A percentile compares a stretch with the other conserved stretches of the same genome.
phyloP scores from a whole-genome alignment of 1,140 invertebrate genomes.

The Gryllus bimaculatus region DNA sequence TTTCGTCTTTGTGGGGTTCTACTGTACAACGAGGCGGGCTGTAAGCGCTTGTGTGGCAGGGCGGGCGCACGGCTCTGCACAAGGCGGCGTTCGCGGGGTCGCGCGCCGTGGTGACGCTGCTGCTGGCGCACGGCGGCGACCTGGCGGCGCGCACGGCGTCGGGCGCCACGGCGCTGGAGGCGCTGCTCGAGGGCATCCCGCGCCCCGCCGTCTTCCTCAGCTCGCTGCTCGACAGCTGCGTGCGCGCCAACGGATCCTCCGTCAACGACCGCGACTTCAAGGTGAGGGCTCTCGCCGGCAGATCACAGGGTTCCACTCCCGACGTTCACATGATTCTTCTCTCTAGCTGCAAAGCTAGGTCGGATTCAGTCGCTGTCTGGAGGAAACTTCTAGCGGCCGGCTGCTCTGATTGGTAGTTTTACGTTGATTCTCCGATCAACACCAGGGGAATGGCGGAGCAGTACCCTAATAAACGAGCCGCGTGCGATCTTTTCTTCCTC shows the following conservation, averaged over 20 bases:
- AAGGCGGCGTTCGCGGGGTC: constrained; percentile 29
- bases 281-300: not conserved
- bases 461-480: too few relatives aligned
- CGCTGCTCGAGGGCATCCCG: constrained; percentile 25
- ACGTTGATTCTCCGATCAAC: too few relatives aligned
- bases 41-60: not conserved
- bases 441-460: too few relatives aligned
- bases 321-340: too few relatives aligned
- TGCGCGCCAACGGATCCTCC: constrained; percentile 16
- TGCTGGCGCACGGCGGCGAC: constrained; percentile 31
- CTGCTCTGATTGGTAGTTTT: too few relatives aligned
- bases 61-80: constrained; percentile 29
- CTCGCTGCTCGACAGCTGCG: constrained; percentile 23
- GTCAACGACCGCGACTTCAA: constrained; percentile 22
- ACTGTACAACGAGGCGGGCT: too few relatives aligned
- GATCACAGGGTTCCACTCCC: too few relatives aligned
- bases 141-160: constrained; percentile 28
- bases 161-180: constrained; percentile 26
- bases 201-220: constrained; percentile 26
- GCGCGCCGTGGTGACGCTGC: constrained; percentile 27
- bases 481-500: too few relatives aligned
- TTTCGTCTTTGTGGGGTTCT: too few relatives aligned
- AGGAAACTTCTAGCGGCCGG: too few relatives aligned
- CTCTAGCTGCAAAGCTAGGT: too few relatives aligned
- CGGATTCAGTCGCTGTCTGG: too few relatives aligned